Evolutionary conservation across 2,113 vertebrate genomes (phyloP), one percentile per base, ranked within the genome.

Genomic region (Prietella phreatophila): DNA sequence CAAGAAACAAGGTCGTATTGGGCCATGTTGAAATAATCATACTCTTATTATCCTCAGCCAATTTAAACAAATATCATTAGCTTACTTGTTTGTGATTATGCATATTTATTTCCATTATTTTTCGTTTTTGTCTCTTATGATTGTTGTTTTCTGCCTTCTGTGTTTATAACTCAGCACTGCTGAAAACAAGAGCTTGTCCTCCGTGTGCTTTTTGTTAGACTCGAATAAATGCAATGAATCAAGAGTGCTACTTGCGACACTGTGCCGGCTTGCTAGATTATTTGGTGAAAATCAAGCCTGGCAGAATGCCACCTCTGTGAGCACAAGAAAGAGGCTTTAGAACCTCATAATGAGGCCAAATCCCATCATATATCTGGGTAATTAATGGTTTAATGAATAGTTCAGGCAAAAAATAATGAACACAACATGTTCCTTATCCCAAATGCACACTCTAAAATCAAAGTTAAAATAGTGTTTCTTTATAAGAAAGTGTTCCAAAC

Each of bases 31-130:
- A 25, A 82, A 61, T 82, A 82, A 82, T 82, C 55, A 39, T 30
- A 61, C 33, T 27, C 30, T 39, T 61, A 82, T 82, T 82, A 60
- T 82, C 58, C 55, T 58, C 9, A 36, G 55, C 1, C 33, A 27
- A 82, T 60, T 60, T 22, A 82, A 61, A 82, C 60, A 82, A 61
- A 61, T 82, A 82, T 60, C 79, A 82, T 82, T 82, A 82, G 55
- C 79, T 33, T 22, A 60, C 50, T 60, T 82, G 80, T 82, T 82
- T 60, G 33, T 39, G 80, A 61, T 61, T 60, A 13, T 82, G 50
- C 33, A 56, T 56, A 30, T 36, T 33, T 58, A 50, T 82, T 82
- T 5, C 10, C 17, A 58, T 22, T 36, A 9, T 2, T 60, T 36
- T 82, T 60, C 47, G 6, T 78, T 39, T n/a, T 27, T 53, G 39